phyloP scores from a whole-genome alignment of 2,888 invertebrate species.

The Sesia bembeciformis region DNA sequence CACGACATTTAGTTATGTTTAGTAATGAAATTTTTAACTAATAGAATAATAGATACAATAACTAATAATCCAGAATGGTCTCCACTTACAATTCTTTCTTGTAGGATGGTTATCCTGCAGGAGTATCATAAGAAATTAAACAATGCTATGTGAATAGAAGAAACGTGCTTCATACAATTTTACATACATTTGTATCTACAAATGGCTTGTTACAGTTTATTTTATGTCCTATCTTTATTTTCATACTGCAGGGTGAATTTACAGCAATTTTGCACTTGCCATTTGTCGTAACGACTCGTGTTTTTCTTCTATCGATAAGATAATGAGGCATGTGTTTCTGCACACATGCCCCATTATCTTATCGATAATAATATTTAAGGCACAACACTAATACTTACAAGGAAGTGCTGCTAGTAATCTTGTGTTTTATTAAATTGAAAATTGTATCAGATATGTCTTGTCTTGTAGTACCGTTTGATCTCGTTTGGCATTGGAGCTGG shows the following conservation, averaged over 20 bases:
- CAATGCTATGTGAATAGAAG: too few relatives aligned
- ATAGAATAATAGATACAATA: too few relatives aligned
- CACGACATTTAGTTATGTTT: too few relatives aligned
- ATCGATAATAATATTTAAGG: constrained; percentile 2
- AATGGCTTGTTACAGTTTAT: not conserved
- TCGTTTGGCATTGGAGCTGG: too few relatives aligned
- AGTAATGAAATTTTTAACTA: too few relatives aligned
- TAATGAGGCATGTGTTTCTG: too few relatives aligned
- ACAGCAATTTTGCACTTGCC: constrained; percentile 28
- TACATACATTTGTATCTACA: too few relatives aligned
- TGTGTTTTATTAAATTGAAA: not conserved
- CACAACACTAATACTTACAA: constrained; percentile 1
- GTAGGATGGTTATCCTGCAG: too few relatives aligned
- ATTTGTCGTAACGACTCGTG: constrained; percentile 40
- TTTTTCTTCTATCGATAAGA: constrained; percentile 26
- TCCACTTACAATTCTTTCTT: too few relatives aligned
- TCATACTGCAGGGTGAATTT: constrained; percentile 11
- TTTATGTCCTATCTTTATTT: constrained; percentile 14
- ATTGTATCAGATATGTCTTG: not conserved
- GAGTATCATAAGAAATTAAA: too few relatives aligned
- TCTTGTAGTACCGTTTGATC: not conserved
- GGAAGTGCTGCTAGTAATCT: not conserved
- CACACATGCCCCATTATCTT: constrained; percentile 3
- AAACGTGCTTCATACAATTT: too few relatives aligned
- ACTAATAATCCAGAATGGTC: too few relatives aligned